Base-by-base conservation (phyloP, 2,888 invertebrate species). In the Laothoe populi region DNA sequence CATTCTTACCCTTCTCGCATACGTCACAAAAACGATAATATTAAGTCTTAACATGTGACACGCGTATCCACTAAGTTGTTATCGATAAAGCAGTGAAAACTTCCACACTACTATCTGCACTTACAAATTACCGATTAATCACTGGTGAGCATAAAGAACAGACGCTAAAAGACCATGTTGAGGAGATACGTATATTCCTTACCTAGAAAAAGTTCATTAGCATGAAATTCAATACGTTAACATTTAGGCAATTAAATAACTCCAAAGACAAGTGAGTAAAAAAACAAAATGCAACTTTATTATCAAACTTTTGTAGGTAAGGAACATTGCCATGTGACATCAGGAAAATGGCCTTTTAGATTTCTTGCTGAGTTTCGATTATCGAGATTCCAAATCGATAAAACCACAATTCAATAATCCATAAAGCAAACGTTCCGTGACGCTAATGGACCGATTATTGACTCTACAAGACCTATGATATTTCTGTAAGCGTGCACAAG, bases 401-500 rank as follows among this genome's bases (percentile, higher is more conserved):
- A 35, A 19, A 11, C 1, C 19, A 8, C 8, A 7, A 1, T 2
- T 19, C 19, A 44, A 10, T 38, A 38, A 13, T 38, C 38, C 11
- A 38, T 38, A 11, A 48, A 13, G 1, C 4, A 3, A 23, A 21
- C 13, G n/a, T 24, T 26, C 0, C 23, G 5, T 38, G 13, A 4
- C 13, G 38, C 5, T 10, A 11, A 3, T 38, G 11, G 1, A 38
- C 4, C 38, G 38, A 38, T 38, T 11, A 26, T 4, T n/a, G n/a
- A 24, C 16, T 8, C 10, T 35, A 3, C 7, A 24, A n/a, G n/a
- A n/a, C 13, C 8, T 35, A 19, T 11, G 4, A 53, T 19, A 53
- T 35, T 53, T 19, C 62, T 64, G 65, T 66, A 70, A 72, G 57
- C 63, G 35, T 63, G 62, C 48, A 60, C 60, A 74, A 74, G 74